Evolutionary conservation across 2,888 invertebrate genomes (phyloP), one percentile per base, ranked within the genome.

Genomic region (Pycnomerus fuliginosus): DNA sequence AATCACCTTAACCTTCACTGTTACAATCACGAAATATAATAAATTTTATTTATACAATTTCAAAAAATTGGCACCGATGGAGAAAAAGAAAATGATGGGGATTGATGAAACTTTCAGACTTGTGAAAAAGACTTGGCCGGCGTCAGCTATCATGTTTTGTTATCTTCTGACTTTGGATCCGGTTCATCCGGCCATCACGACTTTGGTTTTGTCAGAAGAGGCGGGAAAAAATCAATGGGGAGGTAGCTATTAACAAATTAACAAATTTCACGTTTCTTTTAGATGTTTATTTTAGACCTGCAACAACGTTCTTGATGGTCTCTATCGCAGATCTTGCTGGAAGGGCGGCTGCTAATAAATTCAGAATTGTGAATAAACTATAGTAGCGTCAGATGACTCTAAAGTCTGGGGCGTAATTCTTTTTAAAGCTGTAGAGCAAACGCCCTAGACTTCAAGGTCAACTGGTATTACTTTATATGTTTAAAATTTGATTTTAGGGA

Each of bases 181-280:
- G 3, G 49, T 48, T 3, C 52, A 58, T 44, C 52, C 53, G 1
- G 44, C 45, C 14, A 50, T 58, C 12, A 52, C 56, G 0, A 44
- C 48, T 10, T 24, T 58, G 23, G 53, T 58, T 1, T 55, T 55
- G 24, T 56, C 56, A 7, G 55, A 55, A 29, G 31, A 49, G 17
- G 40, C 50, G 28, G 54, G 54, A 16, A 38, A 20, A 20, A 20
- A 20, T 8, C 4, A 7, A 50, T 32, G 52, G 52, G 13, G 42
- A 42, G 11, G 55, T 53, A 53, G 49, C 44, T 34, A 52, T 55
- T 55, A 46, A 54, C 12, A 31, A 31, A 2, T 16, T 31, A 5
- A 3, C 20, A 20, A 20, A 20, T 4, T 20, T 20, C 7, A 20
- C 27, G 7, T 7, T 35, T 24, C 3, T 10, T 27, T 27, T 28